Conservation (phyloP, 2,797 vertebrate species). For the Karalla daura region DNA sequence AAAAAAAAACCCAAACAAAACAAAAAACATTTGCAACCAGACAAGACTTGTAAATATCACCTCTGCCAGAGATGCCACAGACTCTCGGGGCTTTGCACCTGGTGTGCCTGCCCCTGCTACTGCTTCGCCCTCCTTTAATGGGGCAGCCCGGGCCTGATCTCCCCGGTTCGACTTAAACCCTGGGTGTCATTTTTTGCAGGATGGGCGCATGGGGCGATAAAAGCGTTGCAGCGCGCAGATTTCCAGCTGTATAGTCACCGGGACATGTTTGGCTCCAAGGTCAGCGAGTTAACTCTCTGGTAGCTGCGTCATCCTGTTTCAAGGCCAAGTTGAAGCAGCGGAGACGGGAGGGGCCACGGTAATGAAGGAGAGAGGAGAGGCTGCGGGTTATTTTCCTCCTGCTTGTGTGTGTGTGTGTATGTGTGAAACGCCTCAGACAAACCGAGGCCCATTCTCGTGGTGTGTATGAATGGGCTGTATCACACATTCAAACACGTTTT, state of each 20-base stretch:
- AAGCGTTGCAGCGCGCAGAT: conserved; percentile 30
- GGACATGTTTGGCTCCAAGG: conserved; percentile 68
- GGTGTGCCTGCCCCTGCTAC: conserved; percentile 62
- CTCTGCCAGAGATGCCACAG: conserved; percentile 54
- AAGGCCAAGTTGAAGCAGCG: conserved; percentile 93
- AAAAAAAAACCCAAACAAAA: conserved; percentile 40
- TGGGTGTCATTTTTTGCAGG: conserved; percentile 34
- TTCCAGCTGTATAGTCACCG: conserved; percentile 64
- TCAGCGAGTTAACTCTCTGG: conserved; percentile 69
- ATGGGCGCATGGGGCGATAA: conserved; percentile 41
- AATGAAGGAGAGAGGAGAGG: conserved; percentile 54
- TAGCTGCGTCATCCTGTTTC: conserved; percentile 80
- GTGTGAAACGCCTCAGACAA: conserved; percentile 13
- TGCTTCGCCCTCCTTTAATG: conserved; percentile 51
- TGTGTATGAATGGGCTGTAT: conserved; percentile 1
- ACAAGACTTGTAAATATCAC: conserved; percentile 70
- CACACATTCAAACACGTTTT: conserved; percentile 6
- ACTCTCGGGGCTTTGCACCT: conserved; percentile 70
- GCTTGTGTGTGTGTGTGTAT: conserved; percentile 14
- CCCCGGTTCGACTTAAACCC: conserved; percentile 51
- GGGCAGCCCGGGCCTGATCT: conserved; percentile 54
- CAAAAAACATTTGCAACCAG: conserved; percentile 42
- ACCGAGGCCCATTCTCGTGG: no score
- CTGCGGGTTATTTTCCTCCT: conserved; percentile 29
- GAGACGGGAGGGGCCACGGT: conserved; percentile 65